Percentiles rank a stretch among this genome's conserved stretches.
Conservation (phyloP, 2,113 vertebrate genomes). For the Gnathonemus longibarbis region DNA sequence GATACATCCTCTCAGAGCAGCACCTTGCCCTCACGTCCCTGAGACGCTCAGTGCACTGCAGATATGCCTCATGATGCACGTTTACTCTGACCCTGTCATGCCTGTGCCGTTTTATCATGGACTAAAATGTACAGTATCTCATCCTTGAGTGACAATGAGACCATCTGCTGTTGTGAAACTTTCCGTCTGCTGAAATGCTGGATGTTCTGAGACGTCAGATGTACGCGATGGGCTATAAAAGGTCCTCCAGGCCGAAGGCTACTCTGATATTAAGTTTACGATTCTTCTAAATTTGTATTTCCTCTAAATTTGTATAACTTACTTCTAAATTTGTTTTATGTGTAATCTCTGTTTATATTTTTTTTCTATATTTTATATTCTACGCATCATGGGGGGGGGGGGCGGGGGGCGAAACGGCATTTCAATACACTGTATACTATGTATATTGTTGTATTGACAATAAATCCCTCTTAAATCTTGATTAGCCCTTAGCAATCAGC, state of each 20-base stretch:
- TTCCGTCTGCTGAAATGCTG: background rate
- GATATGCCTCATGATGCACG: background rate
- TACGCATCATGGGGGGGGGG: too few species aligned
- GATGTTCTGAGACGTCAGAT: background rate
- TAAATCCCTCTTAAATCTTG: too few species aligned
- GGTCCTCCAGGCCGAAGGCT: background rate
- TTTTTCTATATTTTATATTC: too few species aligned
- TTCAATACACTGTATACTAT: too few species aligned
- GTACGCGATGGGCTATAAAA: background rate
- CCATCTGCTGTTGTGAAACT: background rate
- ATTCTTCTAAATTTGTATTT: too few species aligned
- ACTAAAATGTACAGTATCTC: background rate
- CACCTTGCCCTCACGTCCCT: background rate
- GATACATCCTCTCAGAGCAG: background rate
- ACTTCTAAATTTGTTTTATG: too few species aligned
- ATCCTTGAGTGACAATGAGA: background rate
- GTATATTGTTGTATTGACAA: too few species aligned
- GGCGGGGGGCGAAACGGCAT: too few species aligned
- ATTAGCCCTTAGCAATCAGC: background rate
- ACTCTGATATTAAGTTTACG: background rate
- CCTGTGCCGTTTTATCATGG: background rate
- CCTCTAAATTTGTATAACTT: too few species aligned
- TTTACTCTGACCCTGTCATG: background rate
- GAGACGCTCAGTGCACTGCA: background rate
- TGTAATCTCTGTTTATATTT: too few species aligned